Conservation (phyloP, 2,797 vertebrate species). For the Masticophis lateralis region DNA sequence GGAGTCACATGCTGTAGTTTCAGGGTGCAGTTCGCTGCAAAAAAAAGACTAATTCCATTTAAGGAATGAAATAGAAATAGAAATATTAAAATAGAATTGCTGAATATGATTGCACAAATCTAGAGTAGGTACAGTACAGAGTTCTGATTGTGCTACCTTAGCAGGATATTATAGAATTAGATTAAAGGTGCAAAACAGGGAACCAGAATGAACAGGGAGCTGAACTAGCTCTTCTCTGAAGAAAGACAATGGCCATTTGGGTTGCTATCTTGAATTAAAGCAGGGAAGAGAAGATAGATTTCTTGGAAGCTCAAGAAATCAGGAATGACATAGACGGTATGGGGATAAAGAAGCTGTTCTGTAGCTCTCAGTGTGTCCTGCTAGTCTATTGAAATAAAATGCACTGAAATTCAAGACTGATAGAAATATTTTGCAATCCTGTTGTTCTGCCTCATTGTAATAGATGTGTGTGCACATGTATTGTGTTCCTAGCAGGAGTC, state of each 20-base stretch:
- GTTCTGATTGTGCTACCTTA: neutral
- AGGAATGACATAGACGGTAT: neutral
- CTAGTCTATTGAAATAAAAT: neutral
- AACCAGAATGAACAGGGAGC: neutral
- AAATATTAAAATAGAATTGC: neutral
- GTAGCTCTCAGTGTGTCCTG: neutral
- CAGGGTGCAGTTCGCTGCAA: neutral
- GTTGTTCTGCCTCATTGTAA: neutral
- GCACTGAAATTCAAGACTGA: neutral
- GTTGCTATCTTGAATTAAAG: neutral
- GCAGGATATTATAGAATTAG: neutral
- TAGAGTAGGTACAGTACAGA: neutral
- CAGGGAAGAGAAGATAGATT: neutral
- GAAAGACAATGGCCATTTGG: neutral
- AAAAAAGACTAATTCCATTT: neutral
- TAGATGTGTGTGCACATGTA: neutral
- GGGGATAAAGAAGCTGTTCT: neutral
- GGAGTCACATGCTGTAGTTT: neutral
- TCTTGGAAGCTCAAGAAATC: neutral
- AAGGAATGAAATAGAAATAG: neutral
- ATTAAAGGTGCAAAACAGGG: neutral
- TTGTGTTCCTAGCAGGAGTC: neutral
- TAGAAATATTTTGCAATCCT: neutral
- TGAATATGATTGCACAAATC: neutral
- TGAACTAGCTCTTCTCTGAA: neutral